phyloP scores from a whole-genome alignment of 1,140 invertebrate genomes.

The Goniozus legneri region DNA sequence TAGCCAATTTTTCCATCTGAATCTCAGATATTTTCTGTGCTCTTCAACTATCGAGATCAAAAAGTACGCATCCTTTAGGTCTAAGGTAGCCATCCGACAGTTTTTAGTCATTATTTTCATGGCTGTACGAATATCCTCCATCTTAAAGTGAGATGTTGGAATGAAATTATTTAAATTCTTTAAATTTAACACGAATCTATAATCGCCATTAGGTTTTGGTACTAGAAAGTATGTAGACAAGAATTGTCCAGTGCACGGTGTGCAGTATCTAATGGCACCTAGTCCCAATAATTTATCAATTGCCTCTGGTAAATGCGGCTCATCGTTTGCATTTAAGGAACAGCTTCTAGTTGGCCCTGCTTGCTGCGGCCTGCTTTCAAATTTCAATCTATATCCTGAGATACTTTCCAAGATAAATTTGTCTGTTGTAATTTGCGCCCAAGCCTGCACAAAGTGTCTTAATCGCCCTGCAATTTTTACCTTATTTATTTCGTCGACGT shows the following conservation, averaged over 20 bases:
- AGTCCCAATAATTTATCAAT: neutral
- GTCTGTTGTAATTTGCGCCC: conserved; percentile 2
- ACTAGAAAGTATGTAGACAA: conserved; percentile 5
- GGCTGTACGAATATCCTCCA: conserved; percentile 3
- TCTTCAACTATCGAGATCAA: neutral
- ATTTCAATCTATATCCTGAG: neutral
- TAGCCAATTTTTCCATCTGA: neutral
- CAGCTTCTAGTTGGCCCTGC: neutral
- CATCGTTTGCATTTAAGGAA: neutral
- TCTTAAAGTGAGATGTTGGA: conserved; percentile 1
- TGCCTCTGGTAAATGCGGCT: neutral
- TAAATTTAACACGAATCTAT: conserved; percentile 6
- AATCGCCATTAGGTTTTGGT: conserved; percentile 3
- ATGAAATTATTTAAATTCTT: conserved; percentile 9
- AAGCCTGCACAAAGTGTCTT: neutral
- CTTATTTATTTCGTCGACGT: neutral
- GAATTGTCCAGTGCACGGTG: neutral
- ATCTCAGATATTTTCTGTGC: neutral
- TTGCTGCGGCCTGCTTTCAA: neutral
- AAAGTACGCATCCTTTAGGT: neutral
- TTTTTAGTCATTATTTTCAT: neutral
- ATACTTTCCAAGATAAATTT: conserved; percentile 1
- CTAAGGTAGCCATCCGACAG: neutral
- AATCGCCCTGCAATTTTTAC: conserved; percentile 2
- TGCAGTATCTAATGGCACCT: conserved; percentile 1